Percentiles rank a stretch among this genome's conserved stretches.
phyloP scores from a whole-genome alignment of 2,888 invertebrate species.

The Neoitamus cyanurus region DNA sequence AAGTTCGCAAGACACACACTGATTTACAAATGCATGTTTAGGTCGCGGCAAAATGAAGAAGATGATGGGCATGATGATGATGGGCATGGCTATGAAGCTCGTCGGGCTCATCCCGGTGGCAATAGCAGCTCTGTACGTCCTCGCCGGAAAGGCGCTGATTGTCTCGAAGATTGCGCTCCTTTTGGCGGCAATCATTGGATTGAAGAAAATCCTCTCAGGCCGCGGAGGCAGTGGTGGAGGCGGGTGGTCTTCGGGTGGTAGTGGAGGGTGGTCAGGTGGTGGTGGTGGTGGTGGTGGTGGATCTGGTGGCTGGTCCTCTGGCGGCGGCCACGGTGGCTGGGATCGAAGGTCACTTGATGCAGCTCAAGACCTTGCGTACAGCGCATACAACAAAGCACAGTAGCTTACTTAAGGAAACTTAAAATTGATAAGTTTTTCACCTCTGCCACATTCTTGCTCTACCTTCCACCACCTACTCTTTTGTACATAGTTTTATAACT shows the following conservation, averaged over 20 bases:
- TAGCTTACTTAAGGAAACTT: conserved; percentile 56
- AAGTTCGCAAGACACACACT: conserved; percentile 50
- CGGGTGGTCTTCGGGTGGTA: conserved; percentile 65
- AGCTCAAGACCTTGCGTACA: conserved; percentile 78
- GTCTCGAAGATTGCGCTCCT: conserved; percentile 82
- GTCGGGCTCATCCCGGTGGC: conserved; percentile 83
- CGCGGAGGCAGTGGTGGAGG: conserved; percentile 69
- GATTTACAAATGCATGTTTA: conserved; percentile 57
- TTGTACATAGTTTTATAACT: conserved; percentile 29
- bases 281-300: conserved; percentile 72
- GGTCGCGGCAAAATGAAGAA: conserved; percentile 89
- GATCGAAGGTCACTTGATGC: conserved; percentile 75
- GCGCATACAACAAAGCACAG: conserved; percentile 69
- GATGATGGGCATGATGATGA: conserved; percentile 93
- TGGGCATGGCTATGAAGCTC: conserved; percentile 87
- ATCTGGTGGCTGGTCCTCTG: conserved; percentile 72
- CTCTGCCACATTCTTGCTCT: neutral
- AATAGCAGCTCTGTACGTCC: conserved; percentile 81
- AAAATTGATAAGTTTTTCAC: conserved; percentile 30
- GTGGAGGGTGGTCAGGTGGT: conserved; percentile 65
- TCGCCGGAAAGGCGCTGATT: conserved; percentile 89
- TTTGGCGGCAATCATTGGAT: conserved; percentile 81
- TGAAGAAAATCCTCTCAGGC: conserved; percentile 82
- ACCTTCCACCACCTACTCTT: neutral
- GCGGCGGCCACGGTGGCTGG: conserved; percentile 75